Base-by-base conservation (phyloP, 2,797 vertebrate species). In the Hemitrygon akajei region DNA sequence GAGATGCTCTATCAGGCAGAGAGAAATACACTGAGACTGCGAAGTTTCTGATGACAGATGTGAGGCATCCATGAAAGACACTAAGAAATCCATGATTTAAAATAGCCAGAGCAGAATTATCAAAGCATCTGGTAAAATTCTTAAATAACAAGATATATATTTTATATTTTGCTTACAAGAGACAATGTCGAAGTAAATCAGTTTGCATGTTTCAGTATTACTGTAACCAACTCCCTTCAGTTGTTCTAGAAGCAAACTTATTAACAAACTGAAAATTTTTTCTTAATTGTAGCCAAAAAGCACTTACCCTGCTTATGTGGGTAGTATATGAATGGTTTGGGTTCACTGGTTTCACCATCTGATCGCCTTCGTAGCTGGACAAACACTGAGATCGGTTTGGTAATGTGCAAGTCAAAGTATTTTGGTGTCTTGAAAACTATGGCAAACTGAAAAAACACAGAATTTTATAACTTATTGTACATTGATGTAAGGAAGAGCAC, bases 351-450 rank as follows among this genome's bases (percentile, higher is more conserved):
- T 91, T 94, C 93, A 89, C 93, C 93, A 80, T 94, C 94, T 25
- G 94, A 94, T 25, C 93, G 37, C 77, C 94, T 75, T 10, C 93
- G 60, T 77, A 94, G 87, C 37, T 94, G 93, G 71, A 94, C 94
- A 73, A 91, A 69, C 56, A 94, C 94, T 71, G 93, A 92, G 73
- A 94, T 75, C 22, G 94, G 93, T 37, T 93, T 89, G 14, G 66
- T 91, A 25, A 94, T 94, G 86, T 92, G 84, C 87, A 79, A 22
- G 86, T 94, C 60, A 40, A 69, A 94, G 73, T 94, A 94, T 34
- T 80, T 92, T 80, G 94, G 94, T 27, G 94, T 94, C 80, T 94
- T 94, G 93, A 94, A 94, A 89, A 94, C 94, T 30, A 94, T 94
- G 18, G 94, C 94, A 82, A 91, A 94, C 94, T 94, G 93, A 27